These are phyloP conservation scores for Drosophila trapezifrons DNA, from an alignment of 1,140 invertebrate species.

Conservation along the genomic window DNA sequence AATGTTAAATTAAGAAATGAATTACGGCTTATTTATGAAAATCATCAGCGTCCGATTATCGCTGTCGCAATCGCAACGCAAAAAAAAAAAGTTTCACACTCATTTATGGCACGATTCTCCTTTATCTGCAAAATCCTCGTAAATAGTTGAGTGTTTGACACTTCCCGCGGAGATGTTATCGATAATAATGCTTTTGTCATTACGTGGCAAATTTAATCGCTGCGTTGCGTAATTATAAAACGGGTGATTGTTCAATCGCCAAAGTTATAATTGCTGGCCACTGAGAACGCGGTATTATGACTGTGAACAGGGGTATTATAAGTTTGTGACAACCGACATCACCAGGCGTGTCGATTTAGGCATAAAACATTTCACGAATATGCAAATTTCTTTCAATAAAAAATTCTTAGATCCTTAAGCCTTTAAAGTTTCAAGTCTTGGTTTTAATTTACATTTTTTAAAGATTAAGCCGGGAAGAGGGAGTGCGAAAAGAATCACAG, in stretches of 20 bases:
- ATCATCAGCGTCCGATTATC: conserved; percentile 39
- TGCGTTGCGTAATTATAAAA: conserved; percentile 15
- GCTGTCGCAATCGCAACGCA: conserved; percentile 5
- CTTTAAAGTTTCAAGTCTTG: not conserved
- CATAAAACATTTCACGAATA: too few relatives aligned
- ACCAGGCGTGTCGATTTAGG: too few relatives aligned
- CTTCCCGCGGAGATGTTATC: conserved; percentile 27
- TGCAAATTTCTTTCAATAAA: too few relatives aligned
- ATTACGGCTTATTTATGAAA: conserved; percentile 68
- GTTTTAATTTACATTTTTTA: not conserved
- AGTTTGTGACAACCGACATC: too few relatives aligned
- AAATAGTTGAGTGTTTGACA: conserved; percentile 36
- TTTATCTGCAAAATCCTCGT: conserved; percentile 21
- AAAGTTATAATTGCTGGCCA: conserved; percentile 40
- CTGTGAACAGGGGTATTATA: not conserved
- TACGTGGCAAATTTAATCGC: conserved; percentile 21
- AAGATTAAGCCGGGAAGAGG: not conserved
- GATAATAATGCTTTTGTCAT: conserved; percentile 27
- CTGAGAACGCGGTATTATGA: not conserved
- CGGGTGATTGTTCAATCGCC: conserved; percentile 15
- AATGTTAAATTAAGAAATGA: conserved; percentile 59
- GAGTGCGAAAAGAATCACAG: not conserved
- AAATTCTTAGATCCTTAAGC: not conserved
- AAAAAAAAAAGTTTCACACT: conserved; percentile 15
- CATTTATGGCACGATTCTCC: conserved; percentile 16